A percentile compares a stretch with the other conserved stretches of the same genome.
phyloP scores from a whole-genome alignment of 2,113 vertebrate genomes.

The Hippocampus mohnikei region DNA sequence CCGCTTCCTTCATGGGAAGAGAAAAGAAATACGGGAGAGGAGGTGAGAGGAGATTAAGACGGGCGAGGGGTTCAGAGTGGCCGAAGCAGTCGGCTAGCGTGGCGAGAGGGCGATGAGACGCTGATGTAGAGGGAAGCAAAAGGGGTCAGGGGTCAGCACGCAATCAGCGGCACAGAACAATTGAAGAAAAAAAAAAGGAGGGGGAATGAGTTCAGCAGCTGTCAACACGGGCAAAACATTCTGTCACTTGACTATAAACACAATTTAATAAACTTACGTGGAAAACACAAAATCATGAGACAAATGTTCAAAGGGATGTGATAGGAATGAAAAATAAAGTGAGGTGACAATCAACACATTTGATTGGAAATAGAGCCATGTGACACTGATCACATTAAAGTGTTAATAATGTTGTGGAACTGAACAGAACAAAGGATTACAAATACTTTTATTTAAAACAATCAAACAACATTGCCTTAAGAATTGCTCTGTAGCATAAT shows the following conservation, averaged over 20 bases:
- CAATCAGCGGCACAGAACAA: conserved; percentile 6
- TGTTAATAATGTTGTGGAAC: no score
- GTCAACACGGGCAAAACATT: not conserved
- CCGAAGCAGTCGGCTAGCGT: not conserved
- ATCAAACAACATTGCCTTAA: no score
- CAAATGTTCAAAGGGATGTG: no score
- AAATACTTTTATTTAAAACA: no score
- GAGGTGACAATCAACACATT: no score
- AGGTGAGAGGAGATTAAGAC: not conserved
- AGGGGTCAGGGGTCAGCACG: not conserved
- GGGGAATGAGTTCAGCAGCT: conserved; percentile 5
- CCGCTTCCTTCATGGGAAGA: not conserved
- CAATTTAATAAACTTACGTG: no score
- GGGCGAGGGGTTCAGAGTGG: not conserved
- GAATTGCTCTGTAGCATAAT: no score
- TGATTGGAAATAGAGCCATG: no score
- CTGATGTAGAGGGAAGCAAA: conserved; percentile 2
- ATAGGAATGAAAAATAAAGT: no score
- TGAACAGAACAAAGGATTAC: no score
- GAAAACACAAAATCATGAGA: no score
- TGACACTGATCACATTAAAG: no score
- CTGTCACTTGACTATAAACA: conserved; percentile 1
- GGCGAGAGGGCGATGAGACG: not conserved
- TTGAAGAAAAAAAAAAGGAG: conserved; percentile 3
- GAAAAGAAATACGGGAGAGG: not conserved